These are phyloP conservation scores for Leucoptera coffeella DNA, from an alignment of 2,888 invertebrate genomes.

Conservation along the genomic window DNA sequence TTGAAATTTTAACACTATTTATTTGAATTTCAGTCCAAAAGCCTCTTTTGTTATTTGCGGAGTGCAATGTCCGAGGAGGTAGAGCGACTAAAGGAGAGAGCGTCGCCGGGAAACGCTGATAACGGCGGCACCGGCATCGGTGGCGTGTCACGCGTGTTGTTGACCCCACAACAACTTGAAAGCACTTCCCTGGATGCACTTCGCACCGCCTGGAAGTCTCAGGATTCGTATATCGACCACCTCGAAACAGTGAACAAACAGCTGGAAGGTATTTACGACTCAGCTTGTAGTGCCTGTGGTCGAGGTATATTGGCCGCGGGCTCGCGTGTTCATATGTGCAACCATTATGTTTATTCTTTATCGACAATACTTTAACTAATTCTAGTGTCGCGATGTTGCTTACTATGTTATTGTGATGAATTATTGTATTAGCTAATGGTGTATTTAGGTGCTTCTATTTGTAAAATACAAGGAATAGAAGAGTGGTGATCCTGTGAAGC, in stretches of 20 bases:
- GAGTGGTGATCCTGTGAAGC: constrained; percentile 24
- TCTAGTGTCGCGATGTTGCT: constrained; percentile 26
- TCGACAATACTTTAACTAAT: constrained; percentile 53
- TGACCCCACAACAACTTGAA: constrained; percentile 61
- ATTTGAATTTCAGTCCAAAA: constrained; percentile 44
- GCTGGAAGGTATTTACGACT: constrained; percentile 70
- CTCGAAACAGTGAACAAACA: constrained; percentile 68
- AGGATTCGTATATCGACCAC: constrained; percentile 70
- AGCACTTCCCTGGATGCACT: constrained; percentile 56
- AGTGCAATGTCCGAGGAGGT: constrained; percentile 50
- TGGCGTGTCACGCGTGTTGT: constrained; percentile 48
- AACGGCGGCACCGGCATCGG: constrained; percentile 46
- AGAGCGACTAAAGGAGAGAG: constrained; percentile 40
- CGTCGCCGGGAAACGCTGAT: constrained; percentile 25
- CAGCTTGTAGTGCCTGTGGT: constrained; percentile 40
- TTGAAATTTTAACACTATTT: constrained; percentile 14
- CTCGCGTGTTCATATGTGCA: constrained; percentile 20
- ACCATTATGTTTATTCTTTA: constrained; percentile 30
- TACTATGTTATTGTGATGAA: constrained; percentile 22
- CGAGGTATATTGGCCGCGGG: constrained; percentile 17
- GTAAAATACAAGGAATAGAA: constrained; percentile 9
- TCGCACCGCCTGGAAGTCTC: constrained; percentile 65
- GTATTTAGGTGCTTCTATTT: constrained; percentile 37
- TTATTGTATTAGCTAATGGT: constrained; percentile 13
- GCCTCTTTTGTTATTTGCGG: constrained; percentile 31